Evolutionary conservation across 2,888 invertebrate species (phyloP), one percentile per base, ranked within the genome.

Genomic region (Scelioninae gen. 1): DNA sequence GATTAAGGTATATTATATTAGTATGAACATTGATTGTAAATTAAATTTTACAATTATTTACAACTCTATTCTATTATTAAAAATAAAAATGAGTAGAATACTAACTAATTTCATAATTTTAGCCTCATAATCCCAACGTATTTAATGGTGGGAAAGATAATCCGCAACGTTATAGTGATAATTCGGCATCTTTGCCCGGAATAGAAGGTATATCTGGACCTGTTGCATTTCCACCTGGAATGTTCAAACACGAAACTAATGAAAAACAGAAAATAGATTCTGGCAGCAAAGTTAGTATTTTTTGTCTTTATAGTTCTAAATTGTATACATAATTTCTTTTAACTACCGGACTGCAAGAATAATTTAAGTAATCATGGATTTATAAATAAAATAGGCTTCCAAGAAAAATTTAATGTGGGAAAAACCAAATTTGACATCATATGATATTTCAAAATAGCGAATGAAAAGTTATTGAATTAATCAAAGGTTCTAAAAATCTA

Each of bases 161-260:
- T 89, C 95, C 95, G 11, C 95, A 95, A 81, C 94, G 95, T 87
- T 95, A 95, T 89, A 96, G 96, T 0, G 97, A 97, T 88, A 97
- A 97, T 92, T 97, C 97, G 0, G 95, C 95, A 11, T 95, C 96
- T 0, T 92, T 97, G 65, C 96, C 40, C 13, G 43, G 76, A 15
- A 47, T 76, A 31, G 40, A 66, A 60, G 76, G 66, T 11, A 58
- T 58, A 31, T 56, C 94, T 6, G 96, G 96, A 0, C 97, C 96
- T 0, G 94, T 96, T 32, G 96, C 96, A 31, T 97, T 97, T 90
- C 97, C 97, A 88, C 96, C 97, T 0, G 96, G 96, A 71, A 96
- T 97, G 96, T 97, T 97, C 90, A 94, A 94, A 83, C 94, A 93
- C 82, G 94, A 94, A 65, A 85, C 87, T 4, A 93, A 93, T 11